Evolutionary conservation across 2,888 invertebrate genomes (phyloP).

Genomic region (Dynastes hyllus): DNA sequence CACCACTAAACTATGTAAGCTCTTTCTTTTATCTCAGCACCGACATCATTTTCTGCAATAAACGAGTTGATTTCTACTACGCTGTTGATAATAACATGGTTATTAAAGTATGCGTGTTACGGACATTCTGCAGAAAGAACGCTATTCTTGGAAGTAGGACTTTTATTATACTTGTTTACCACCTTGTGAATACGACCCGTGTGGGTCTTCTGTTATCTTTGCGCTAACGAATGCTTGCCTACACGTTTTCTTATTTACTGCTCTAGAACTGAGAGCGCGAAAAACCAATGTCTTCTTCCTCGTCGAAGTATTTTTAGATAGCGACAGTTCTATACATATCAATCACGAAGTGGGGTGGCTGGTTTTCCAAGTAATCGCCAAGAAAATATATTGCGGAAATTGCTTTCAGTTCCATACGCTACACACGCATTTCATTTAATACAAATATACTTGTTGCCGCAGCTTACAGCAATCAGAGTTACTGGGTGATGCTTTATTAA

Average conservation of each 20-base stretch:
- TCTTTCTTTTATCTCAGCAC: neutral
- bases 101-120: conserved; percentile 27
- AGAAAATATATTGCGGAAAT: neutral
- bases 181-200: neutral
- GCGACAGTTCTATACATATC: neutral
- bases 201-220: neutral
- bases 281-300: conserved; percentile 6
- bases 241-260: conserved; percentile 9
- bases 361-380: neutral
- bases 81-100: conserved; percentile 7
- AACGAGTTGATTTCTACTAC: conserved; percentile 7
- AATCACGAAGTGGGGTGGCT: neutral
- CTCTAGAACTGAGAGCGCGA: neutral
- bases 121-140: neutral
- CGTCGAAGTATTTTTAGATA: conserved; percentile 1
- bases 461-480: too few species aligned
- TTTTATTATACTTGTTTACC: conserved; percentile 15
- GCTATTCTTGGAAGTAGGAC: conserved; percentile 3
- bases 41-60: conserved; percentile 26
- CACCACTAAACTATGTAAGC: neutral
- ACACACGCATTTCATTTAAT: too few species aligned
- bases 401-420: too few species aligned
- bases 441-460: too few species aligned
- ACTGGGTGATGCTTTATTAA: too few species aligned
- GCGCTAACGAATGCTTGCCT: neutral